Base-by-base conservation (phyloP, 2,113 vertebrate species). In the Tinamus guttatus region DNA sequence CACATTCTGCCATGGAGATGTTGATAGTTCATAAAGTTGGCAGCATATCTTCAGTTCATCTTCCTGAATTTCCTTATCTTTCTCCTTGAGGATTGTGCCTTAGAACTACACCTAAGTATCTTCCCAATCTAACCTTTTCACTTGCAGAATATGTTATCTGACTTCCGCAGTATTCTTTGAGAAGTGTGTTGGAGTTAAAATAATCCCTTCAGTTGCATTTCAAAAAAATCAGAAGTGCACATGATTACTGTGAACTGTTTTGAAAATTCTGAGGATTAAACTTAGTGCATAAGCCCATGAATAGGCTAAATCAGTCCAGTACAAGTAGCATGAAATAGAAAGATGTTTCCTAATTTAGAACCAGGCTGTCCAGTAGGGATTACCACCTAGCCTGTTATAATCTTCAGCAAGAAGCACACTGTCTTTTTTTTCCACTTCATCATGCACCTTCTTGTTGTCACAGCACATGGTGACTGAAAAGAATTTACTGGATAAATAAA, bases 261-360 rank as follows among this genome's bases (percentile, higher is more conserved):
- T 68, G 90, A 89, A 47, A 95, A 94, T 92, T 93, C 83, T 51
- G 84, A 89, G 90, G 84, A 94, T 97, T 96, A 94, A 91, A 76
- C 13, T 45, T 91, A 18, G 85, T 86, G n/a, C 40, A 0, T 94
- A 96, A 97, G 30, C 71, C 68, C 34, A 34, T 81, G 91, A 93
- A 80, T 79, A 84, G 73, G 65, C 86, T 91, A 95, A 94, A 83
- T 41, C 94, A 79, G 87, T 80, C 65, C 49, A 74, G 43, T 64
- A 43, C 81, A 94, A 96, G 89, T 65, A 81, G 92, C 79, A 81
- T 82, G 62, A 87, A 95, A 88, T 85, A 92, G 83, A 95, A 76
- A 80, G 52, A 86, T 76, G 58, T 89, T 92, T 94, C 27, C 85
- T 93, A 74, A 74, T 94, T 96, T 86, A 74, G 77, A 94, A n/a